Conservation (phyloP, 2,888 invertebrate species). For the Trilocha varians region DNA sequence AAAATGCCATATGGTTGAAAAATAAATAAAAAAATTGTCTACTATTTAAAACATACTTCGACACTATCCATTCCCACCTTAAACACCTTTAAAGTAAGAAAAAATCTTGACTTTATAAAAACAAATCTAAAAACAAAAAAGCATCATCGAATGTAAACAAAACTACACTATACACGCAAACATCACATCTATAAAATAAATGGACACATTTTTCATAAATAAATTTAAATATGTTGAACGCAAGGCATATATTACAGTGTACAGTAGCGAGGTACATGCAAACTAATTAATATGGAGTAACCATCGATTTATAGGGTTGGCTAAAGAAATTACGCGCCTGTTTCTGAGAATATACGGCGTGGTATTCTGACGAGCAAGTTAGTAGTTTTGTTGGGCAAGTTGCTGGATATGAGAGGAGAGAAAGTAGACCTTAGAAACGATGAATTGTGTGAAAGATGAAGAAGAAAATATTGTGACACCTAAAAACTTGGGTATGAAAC, state of each 20-base stretch:
- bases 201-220: constrained; percentile 48
- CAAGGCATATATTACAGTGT: constrained; percentile 36
- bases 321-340: constrained; percentile 25
- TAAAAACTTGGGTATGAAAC: too few relatives aligned
- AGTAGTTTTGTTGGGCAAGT: too few relatives aligned
- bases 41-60: too few relatives aligned
- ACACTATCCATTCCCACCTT: too few relatives aligned
- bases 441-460: too few relatives aligned
- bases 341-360: constrained; percentile 9
- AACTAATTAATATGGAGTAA: constrained; percentile 64
- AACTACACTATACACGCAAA: not conserved
- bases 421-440: too few relatives aligned
- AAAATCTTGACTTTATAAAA: too few relatives aligned
- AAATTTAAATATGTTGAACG: constrained; percentile 41
- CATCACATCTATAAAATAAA: constrained; percentile 3
- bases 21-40: too few relatives aligned
- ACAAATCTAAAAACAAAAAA: not conserved
- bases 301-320: constrained; percentile 48
- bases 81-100: too few relatives aligned
- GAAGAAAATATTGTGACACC: too few relatives aligned
- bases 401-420: too few relatives aligned
- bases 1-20: too few relatives aligned
- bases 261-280: constrained; percentile 56
- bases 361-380: constrained; percentile 5
- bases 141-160: not conserved